Conservation (phyloP, 2,113 vertebrate species). For the Mobula hypostoma region DNA sequence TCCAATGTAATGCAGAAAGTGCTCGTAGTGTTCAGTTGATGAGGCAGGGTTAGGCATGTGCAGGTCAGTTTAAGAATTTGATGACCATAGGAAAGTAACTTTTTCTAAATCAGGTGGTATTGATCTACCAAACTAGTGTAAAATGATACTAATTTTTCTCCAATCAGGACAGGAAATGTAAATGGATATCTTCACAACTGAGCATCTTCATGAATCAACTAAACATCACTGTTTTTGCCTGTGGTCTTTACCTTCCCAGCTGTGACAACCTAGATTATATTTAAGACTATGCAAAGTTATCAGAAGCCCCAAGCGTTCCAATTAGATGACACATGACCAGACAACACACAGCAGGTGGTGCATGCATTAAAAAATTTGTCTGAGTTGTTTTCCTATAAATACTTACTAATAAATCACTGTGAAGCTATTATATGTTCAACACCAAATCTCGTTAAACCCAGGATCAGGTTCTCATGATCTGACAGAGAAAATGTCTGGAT, state of each 20-base stretch:
- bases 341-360: not conserved
- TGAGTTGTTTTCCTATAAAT: not conserved
- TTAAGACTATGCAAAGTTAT: not conserved
- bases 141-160: not conserved
- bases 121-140: not conserved
- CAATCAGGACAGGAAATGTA: not conserved
- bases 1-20: no score
- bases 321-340: not conserved
- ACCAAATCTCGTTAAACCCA: not conserved
- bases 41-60: no score
- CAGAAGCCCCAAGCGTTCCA: not conserved
- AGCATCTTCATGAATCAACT: not conserved
- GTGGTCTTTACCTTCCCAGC: not conserved
- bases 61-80: no score
- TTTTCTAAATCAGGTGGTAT: no score
- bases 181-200: not conserved
- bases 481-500: not conserved
- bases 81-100: no score
- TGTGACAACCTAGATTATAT: not conserved
- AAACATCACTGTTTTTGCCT: not conserved
- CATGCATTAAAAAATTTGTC: not conserved
- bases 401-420: not conserved
- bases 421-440: not conserved
- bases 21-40: no score
- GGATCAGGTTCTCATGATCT: not conserved